Base-by-base conservation (phyloP, 1,140 invertebrate genomes). In the Drosophila arizonae region DNA sequence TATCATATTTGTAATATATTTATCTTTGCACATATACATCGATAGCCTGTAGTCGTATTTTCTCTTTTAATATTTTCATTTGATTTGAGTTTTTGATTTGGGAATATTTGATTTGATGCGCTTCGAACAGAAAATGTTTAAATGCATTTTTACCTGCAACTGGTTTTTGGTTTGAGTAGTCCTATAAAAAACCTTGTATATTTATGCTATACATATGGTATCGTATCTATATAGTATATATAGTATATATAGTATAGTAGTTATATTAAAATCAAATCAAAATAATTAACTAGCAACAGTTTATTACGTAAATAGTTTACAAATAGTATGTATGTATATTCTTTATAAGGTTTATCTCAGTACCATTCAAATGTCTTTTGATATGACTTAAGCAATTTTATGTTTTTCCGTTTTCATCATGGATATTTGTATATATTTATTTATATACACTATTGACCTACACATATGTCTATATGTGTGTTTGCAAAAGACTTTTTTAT, bases 371-470 rank as follows among this genome's bases (percentile, higher is more conserved):
- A 86, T 86, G 76, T 81, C 82, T 76, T 90, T 79, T 89, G 86
- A 89, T 89, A 89, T 89, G 86, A 89, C 79, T 89, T 89, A 80
- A 89, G 85, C 87, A 90, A 81, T 79, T 79, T 81, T 65, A 70
- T 77, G 73, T 73, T 70, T 62, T 66, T 33, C 21, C 21, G 1
- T 24, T 24, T 24, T 24, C 21, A 24, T 24, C 55, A 58, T 67
- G 65, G 46, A 56, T 26, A 17, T 36, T 26, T 30, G 45, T 57
- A 48, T 54, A n/a, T 45, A 45, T 62, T 41, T 60, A 52, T 57
- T 36, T 56, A 56, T 13, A 56, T 39, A 56, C 54, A 24, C 24
- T 45, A 58, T 43, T 24, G 41, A 30, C 28, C 28, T 30, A 0
- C 4, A 30, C 28, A 30, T 30, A 24, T 24, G 21, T 24, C 0